phyloP scores from a whole-genome alignment of 2,888 invertebrate genomes.

The Strigamia crassipes region DNA sequence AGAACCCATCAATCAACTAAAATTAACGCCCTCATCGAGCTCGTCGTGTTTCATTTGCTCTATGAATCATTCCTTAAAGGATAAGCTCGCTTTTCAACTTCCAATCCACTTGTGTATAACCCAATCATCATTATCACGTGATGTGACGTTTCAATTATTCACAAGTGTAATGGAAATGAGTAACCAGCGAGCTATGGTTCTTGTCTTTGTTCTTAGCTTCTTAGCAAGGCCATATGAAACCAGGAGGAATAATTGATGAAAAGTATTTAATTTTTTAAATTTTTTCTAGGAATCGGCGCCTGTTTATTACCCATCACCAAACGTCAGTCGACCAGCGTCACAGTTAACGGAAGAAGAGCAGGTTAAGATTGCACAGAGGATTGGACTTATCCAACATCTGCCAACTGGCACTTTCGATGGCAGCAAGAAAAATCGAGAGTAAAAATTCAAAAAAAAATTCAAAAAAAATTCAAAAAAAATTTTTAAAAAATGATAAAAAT shows the following conservation, averaged over 20 bases:
- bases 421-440: slow-evolving; percentile 77
- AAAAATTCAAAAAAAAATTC: slow-evolving; percentile 53
- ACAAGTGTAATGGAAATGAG: background rate
- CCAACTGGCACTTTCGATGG: slow-evolving; percentile 84
- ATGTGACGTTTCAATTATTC: background rate
- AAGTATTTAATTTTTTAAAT: background rate
- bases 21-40: background rate
- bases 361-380: slow-evolving; percentile 81
- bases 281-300: slow-evolving; percentile 64
- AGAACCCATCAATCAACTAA: background rate
- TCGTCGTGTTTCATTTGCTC: background rate
- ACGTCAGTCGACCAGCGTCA: slow-evolving; percentile 67
- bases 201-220: background rate
- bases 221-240: background rate
- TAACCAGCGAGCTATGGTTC: background rate
- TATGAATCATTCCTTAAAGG: background rate
- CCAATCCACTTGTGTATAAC: background rate
- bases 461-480: background rate
- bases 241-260: background rate
- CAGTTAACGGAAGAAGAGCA: slow-evolving; percentile 79
- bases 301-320: slow-evolving; percentile 71
- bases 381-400: slow-evolving; percentile 84
- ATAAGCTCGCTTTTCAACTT: background rate
- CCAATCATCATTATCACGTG: background rate
- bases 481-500: too few relatives aligned